Evolutionary conservation across 1,140 invertebrate species (phyloP).

Genomic region (Neomicropteryx cornuta): DNA sequence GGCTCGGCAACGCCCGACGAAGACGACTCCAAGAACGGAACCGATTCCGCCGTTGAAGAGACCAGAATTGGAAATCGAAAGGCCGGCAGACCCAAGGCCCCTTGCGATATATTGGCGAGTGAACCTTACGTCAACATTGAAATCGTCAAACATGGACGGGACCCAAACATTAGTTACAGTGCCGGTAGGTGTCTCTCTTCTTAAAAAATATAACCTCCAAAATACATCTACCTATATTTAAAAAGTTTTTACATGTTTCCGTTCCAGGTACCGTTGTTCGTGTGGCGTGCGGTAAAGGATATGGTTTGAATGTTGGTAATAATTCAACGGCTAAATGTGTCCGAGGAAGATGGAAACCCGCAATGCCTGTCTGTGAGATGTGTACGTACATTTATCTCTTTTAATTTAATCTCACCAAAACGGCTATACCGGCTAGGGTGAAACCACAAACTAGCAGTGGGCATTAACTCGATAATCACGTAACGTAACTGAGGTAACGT

Average conservation of each 20-base stretch:
- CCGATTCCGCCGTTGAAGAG: constrained; percentile 6
- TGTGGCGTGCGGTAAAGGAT: constrained; percentile 63
- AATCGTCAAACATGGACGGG: constrained; percentile 47
- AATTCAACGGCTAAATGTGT: constrained; percentile 70
- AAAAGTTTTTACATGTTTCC: not conserved
- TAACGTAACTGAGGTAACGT: too few relatives aligned
- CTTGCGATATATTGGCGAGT: constrained; percentile 43
- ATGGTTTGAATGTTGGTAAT: constrained; percentile 56
- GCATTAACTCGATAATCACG: too few relatives aligned
- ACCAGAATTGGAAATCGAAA: constrained; percentile 17
- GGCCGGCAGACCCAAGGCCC: constrained; percentile 34
- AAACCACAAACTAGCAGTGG: too few relatives aligned
- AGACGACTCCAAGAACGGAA: not conserved
- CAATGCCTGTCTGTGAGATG: constrained; percentile 62
- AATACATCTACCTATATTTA: too few relatives aligned
- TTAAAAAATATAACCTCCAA: constrained; percentile 14
- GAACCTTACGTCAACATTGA: constrained; percentile 55
- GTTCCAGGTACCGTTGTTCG: constrained; percentile 52
- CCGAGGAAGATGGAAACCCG: constrained; percentile 69
- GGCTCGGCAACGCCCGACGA: constrained; percentile 2
- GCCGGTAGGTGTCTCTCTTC: constrained; percentile 25
- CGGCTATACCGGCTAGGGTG: too few relatives aligned
- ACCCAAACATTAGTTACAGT: constrained; percentile 46
- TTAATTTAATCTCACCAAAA: too few relatives aligned
- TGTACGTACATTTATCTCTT: constrained; percentile 43